Evolutionary conservation across 2,888 invertebrate species (phyloP).

Genomic region (Steinernema carpocapsae): DNA sequence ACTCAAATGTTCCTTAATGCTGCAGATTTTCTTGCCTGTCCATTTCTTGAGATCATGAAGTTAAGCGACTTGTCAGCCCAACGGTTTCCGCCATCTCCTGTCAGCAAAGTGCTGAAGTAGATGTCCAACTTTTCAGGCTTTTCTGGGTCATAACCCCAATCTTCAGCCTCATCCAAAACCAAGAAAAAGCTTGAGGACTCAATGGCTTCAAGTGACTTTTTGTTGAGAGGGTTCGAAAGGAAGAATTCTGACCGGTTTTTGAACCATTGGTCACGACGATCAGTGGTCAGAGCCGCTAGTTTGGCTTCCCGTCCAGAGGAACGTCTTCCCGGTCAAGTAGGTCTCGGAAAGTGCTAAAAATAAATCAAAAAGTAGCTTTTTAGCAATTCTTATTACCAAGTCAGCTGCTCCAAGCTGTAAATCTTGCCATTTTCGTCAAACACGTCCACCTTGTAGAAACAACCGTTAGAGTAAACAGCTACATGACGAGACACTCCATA

Average conservation of each 20-base stretch:
- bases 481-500: slow-evolving; percentile 37
- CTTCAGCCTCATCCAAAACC: background rate
- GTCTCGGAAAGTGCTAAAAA: slow-evolving; percentile 58
- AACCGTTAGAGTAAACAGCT: slow-evolving; percentile 38
- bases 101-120: slow-evolving; percentile 10
- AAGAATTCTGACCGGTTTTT: slow-evolving; percentile 24
- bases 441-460: slow-evolving; percentile 44
- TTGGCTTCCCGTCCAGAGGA: slow-evolving; percentile 44
- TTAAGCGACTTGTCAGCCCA: slow-evolving; percentile 34
- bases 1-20: too few species aligned
- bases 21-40: too few species aligned
- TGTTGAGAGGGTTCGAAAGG: background rate
- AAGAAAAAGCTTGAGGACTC: slow-evolving; percentile 28
- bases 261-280: slow-evolving; percentile 11
- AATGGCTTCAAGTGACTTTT: background rate
- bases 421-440: slow-evolving; percentile 38
- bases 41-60: slow-evolving; percentile 7
- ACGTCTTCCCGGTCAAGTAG: slow-evolving; percentile 49
- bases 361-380: background rate
- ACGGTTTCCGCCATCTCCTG: slow-evolving; percentile 21
- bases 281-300: slow-evolving; percentile 10
- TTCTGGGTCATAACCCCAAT: slow-evolving; percentile 29
- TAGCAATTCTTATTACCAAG: slow-evolving; percentile 8
- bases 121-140: background rate
- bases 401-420: slow-evolving; percentile 34